These are phyloP conservation scores for Hiodon alosoides DNA, from an alignment of 2,113 vertebrate genomes.

Conservation along the genomic window DNA sequence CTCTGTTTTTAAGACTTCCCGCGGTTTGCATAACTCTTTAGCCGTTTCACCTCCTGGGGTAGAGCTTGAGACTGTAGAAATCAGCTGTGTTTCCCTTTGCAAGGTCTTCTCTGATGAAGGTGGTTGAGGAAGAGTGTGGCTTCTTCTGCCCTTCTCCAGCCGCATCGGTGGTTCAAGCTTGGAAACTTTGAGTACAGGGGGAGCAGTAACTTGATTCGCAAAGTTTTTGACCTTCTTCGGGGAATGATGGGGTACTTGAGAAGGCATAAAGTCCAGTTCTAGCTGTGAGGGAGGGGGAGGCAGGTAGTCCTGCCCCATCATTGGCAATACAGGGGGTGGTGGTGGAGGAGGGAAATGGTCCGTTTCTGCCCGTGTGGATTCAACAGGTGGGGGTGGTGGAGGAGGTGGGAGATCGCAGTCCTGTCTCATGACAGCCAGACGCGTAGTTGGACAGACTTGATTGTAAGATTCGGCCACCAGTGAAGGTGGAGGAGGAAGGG, in stretches of 20 bases:
- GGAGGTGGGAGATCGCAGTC: conserved; percentile 66
- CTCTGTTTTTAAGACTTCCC: too few relatives aligned
- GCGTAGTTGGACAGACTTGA: conserved; percentile 37
- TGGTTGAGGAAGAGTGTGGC: too few relatives aligned
- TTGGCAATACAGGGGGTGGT: conserved; percentile 51
- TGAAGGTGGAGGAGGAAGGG: conserved; percentile 75
- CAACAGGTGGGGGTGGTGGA: conserved; percentile 59
- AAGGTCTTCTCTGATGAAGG: too few relatives aligned
- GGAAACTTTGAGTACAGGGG: conserved; percentile 53
- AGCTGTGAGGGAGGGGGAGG: conserved; percentile 60
- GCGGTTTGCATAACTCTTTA: too few relatives aligned
- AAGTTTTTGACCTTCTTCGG: conserved; percentile 52
- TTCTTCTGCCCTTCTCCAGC: too few relatives aligned
- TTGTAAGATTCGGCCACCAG: conserved; percentile 47
- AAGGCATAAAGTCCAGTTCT: conserved; percentile 56
- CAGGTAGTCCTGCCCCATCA: conserved; percentile 52
- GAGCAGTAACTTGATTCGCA: conserved; percentile 57
- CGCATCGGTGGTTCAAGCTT: conserved; percentile 56
- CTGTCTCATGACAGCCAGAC: conserved; percentile 36
- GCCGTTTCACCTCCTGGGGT: too few relatives aligned
- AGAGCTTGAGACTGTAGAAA: too few relatives aligned
- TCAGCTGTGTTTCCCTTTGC: too few relatives aligned
- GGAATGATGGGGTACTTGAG: conserved; percentile 37
- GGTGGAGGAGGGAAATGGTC: conserved; percentile 50
- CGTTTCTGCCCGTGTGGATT: conserved; percentile 47